Percentiles rank a stretch among this genome's conserved stretches.
These are phyloP conservation scores for Wiebesia pumilae DNA, from an alignment of 1,140 invertebrate genomes.

Conservation along the genomic window DNA sequence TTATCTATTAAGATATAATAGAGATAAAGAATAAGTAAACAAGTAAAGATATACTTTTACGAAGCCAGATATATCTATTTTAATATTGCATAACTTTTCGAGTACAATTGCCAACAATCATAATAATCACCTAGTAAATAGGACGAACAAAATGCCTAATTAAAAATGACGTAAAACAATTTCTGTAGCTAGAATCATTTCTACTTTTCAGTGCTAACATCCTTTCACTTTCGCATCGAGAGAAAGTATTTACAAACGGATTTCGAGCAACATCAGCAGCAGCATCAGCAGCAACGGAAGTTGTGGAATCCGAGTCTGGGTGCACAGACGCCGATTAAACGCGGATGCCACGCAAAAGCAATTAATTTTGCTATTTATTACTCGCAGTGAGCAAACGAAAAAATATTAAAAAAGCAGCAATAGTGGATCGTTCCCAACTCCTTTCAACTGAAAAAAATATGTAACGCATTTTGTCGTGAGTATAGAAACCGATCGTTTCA, in stretches of 20 bases:
- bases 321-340: slow-evolving; percentile 56
- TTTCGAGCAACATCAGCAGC: background rate
- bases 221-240: background rate
- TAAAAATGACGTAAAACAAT: background rate
- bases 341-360: slow-evolving; percentile 55
- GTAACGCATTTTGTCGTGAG: background rate
- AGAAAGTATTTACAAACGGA: slow-evolving; percentile 40
- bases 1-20: background rate
- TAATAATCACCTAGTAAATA: background rate
- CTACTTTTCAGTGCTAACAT: background rate
- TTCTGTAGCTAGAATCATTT: background rate
- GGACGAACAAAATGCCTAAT: background rate
- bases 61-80: background rate
- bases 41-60: background rate
- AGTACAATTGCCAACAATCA: background rate
- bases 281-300: background rate
- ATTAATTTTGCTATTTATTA: slow-evolving; percentile 64
- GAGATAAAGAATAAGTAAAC: background rate
- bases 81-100: background rate
- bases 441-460: background rate
- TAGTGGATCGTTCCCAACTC: background rate
- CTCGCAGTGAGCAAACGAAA: slow-evolving; percentile 11
- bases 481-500: background rate
- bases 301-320: slow-evolving; percentile 41
- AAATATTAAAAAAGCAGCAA: slow-evolving; percentile 44